These are phyloP conservation scores for Anarhynchus alexandrinus DNA, from an alignment of 2,113 vertebrate species.

Conservation along the genomic window DNA sequence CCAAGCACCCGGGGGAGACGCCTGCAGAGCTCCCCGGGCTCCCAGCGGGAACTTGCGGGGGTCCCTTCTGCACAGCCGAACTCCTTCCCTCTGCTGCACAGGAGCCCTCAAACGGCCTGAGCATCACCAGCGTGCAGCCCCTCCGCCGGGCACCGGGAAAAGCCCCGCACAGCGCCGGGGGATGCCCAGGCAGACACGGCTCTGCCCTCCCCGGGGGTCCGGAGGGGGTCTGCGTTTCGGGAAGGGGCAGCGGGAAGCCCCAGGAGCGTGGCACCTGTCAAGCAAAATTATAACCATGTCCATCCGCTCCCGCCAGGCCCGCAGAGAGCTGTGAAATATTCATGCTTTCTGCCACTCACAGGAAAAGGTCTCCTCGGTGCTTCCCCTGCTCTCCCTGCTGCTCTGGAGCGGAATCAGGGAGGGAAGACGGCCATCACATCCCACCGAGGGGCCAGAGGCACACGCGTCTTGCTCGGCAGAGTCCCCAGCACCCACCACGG, in stretches of 20 bases:
- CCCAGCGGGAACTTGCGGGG: not conserved
- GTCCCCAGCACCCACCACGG: not conserved
- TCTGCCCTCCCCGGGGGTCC: accelerated
- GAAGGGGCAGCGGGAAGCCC: not conserved
- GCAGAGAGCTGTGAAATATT: not conserved
- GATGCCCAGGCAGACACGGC: not conserved
- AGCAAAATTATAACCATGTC: not conserved
- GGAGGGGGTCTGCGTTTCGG: not conserved
- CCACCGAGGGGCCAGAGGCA: not conserved
- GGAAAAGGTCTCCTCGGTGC: not conserved
- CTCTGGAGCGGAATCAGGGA: accelerated
- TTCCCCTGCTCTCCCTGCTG: not conserved
- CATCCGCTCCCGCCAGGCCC: not conserved
- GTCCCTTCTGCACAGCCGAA: not conserved
- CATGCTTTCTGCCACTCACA: not conserved
- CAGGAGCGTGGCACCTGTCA: not conserved
- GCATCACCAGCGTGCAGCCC: not conserved
- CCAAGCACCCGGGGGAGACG: accelerated
- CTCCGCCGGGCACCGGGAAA: too few species aligned
- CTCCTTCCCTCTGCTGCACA: accelerated
- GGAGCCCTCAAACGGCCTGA: accelerated
- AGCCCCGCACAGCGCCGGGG: not conserved
- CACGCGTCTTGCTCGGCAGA: accelerated
- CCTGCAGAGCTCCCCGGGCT: not conserved
- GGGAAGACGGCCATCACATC: not conserved